A percentile compares a stretch with the other conserved stretches of the same genome.
Conservation (phyloP, 1,140 invertebrate species). For the Drosophila nikananu region DNA sequence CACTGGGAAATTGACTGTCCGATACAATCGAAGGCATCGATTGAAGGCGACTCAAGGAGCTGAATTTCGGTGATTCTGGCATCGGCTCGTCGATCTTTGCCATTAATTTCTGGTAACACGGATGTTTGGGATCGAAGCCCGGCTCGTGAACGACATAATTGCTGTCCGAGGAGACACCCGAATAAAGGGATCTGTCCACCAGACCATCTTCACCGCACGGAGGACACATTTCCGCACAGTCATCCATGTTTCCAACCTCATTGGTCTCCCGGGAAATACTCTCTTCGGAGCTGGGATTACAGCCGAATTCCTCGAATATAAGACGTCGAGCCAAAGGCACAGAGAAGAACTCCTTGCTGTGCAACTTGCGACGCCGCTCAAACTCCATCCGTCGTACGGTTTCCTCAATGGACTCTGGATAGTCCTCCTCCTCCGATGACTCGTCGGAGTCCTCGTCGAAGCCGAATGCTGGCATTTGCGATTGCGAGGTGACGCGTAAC, state of each 20-base stretch:
- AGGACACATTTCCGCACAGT: neutral
- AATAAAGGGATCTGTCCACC: neutral
- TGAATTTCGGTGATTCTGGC: neutral
- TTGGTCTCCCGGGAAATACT: neutral
- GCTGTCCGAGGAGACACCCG: no score
- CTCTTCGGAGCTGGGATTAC: slow-evolving; percentile 7
- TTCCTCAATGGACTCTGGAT: slow-evolving; percentile 63
- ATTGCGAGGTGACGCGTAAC: slow-evolving; percentile 55
- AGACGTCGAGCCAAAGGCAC: slow-evolving; percentile 63
- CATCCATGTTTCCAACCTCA: no score
- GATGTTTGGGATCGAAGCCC: slow-evolving; percentile 42
- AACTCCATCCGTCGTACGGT: slow-evolving; percentile 59
- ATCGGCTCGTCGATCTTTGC: slow-evolving; percentile 5
- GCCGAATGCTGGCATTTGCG: slow-evolving; percentile 62
- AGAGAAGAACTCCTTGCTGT: slow-evolving; percentile 63
- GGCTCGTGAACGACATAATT: slow-evolving; percentile 22
- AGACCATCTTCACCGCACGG: neutral
- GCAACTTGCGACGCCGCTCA: slow-evolving; percentile 60
- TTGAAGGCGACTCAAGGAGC: slow-evolving; percentile 3
- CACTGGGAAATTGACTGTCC: neutral
- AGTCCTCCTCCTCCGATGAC: slow-evolving; percentile 67
- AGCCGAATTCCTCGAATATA: slow-evolving; percentile 55
- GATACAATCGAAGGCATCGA: slow-evolving; percentile 1
- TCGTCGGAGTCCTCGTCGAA: slow-evolving; percentile 68
- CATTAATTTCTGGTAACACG: slow-evolving; percentile 53